Base-by-base conservation (phyloP, 2,797 vertebrate genomes). In the Zenarchopterus dispar region DNA sequence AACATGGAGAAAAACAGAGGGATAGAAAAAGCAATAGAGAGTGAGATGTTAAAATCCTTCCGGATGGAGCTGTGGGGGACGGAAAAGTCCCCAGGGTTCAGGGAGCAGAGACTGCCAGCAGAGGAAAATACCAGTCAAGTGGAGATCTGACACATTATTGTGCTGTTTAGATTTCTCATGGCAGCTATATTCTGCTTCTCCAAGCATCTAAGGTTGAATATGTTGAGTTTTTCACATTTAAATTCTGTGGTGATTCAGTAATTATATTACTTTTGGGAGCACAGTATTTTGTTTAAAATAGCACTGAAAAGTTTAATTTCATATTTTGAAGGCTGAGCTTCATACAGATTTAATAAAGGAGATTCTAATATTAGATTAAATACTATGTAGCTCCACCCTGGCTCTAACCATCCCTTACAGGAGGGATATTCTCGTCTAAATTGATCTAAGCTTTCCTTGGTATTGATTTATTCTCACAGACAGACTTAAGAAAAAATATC, bases 41-140 rank as follows among this genome's bases (percentile, higher is more conserved):
- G 66, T 19, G 39, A 79, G 53, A 82, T 62, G 56, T 58, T 60
- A 78, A 71, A 56, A 84, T 62, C 62, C 62, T 78, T 84, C 82
- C 70, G 72, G 76, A 84, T 23, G 8, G 64, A 86, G 73, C 78
- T 70, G 78, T 73, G 70, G 67, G 77, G 84, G 84, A 57, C 50
- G 73, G 81, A 89, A 85, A 77, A 80, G 67, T 67, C 80, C 58
- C 75, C 5, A 11, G 66, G 75, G 77, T 78, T 83, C 75, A 84
- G 68, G 71, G 66, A 55, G 58, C 53, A 65, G 64, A 10, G 21
- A 55, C 78, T 84, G 87, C 87, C 88, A 87, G 67, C 76, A 77
- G 73, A 84, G 74, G 62, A 67, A 86, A 71, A 78, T 42, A 84
- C 61, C 70, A 81, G 52, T 48, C 18, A 50, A 73, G 66, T 78